Evolutionary conservation across 1,140 invertebrate species (phyloP).

Genomic region (Eurosta solidaginis): DNA sequence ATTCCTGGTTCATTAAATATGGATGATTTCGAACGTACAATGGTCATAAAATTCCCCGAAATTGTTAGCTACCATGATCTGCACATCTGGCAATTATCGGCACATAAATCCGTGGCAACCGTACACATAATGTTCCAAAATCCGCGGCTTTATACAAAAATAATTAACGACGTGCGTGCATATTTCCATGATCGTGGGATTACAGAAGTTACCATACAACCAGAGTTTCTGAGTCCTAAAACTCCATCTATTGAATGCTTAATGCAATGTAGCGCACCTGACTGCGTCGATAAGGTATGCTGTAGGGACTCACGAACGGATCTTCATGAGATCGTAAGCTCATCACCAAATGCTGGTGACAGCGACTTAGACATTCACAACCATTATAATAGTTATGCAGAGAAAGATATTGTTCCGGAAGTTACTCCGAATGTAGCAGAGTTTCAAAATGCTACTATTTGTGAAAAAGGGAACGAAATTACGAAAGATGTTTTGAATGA

Average conservation of each 20-base stretch:
- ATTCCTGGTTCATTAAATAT: constrained; percentile 81
- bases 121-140: constrained; percentile 76
- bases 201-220: constrained; percentile 76
- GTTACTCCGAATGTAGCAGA: too few relatives aligned
- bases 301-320: constrained; percentile 51
- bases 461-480: too few relatives aligned
- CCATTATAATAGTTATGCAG: background rate
- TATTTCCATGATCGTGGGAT: constrained; percentile 78
- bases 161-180: constrained; percentile 67
- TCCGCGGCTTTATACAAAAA: constrained; percentile 62
- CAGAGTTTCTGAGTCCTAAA: constrained; percentile 68
- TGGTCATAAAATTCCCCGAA: constrained; percentile 74
- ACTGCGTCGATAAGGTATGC: constrained; percentile 54
- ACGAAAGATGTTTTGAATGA: too few relatives aligned
- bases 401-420: too few relatives aligned
- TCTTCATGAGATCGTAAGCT: constrained; percentile 43
- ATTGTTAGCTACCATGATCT: constrained; percentile 81
- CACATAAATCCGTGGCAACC: constrained; percentile 72
- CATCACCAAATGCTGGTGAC: background rate
- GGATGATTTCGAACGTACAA: constrained; percentile 66
- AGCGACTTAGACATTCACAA: background rate
- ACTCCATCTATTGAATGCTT: constrained; percentile 51
- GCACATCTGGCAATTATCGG: constrained; percentile 79
- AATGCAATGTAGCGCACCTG: constrained; percentile 49
- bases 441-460: too few relatives aligned